These are phyloP conservation scores for Salticus scenicus DNA, from an alignment of 2,888 invertebrate species.

Conservation along the genomic window DNA sequence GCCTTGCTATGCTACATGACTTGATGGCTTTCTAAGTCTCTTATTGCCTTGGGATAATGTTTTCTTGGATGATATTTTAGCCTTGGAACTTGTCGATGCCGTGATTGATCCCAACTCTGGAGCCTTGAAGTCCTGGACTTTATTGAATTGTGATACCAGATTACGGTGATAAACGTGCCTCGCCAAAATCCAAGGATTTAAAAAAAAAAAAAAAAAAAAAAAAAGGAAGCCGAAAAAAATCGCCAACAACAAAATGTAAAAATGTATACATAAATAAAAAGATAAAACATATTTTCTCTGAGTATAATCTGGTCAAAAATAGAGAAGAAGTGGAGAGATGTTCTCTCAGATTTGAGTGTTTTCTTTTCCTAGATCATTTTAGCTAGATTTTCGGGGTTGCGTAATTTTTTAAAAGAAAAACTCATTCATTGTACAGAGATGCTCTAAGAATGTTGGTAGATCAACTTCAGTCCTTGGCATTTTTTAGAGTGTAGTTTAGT, in stretches of 20 bases:
- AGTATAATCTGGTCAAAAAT: slow-evolving; percentile 69
- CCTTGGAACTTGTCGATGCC: slow-evolving; percentile 59
- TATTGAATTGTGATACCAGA: slow-evolving; percentile 70
- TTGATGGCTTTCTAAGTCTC: slow-evolving; percentile 15
- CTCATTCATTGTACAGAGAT: slow-evolving; percentile 64
- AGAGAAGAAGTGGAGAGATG: slow-evolving; percentile 46
- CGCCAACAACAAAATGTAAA: slow-evolving; percentile 37
- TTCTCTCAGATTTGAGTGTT: slow-evolving; percentile 70
- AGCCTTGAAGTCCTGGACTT: slow-evolving; percentile 67
- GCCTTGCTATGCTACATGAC: slow-evolving; percentile 21
- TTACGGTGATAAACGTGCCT: slow-evolving; percentile 42
- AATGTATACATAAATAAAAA: not conserved
- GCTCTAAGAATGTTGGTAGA: slow-evolving; percentile 65
- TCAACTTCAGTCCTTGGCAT: slow-evolving; percentile 56
- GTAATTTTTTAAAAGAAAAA: slow-evolving; percentile 46
- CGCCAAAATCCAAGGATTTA: slow-evolving; percentile 58
- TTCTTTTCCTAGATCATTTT: slow-evolving; percentile 65
- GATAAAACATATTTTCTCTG: slow-evolving; percentile 57
- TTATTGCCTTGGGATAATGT: slow-evolving; percentile 33
- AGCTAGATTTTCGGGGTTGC: slow-evolving; percentile 67
- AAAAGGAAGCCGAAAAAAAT: slow-evolving; percentile 12
- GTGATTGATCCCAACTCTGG: slow-evolving; percentile 54
- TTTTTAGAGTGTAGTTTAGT: slow-evolving; percentile 60
- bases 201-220: too few species aligned
- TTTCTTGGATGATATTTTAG: not conserved